Evolutionary conservation across 2,113 vertebrate genomes (phyloP).

Genomic region (Cettia cetti): DNA sequence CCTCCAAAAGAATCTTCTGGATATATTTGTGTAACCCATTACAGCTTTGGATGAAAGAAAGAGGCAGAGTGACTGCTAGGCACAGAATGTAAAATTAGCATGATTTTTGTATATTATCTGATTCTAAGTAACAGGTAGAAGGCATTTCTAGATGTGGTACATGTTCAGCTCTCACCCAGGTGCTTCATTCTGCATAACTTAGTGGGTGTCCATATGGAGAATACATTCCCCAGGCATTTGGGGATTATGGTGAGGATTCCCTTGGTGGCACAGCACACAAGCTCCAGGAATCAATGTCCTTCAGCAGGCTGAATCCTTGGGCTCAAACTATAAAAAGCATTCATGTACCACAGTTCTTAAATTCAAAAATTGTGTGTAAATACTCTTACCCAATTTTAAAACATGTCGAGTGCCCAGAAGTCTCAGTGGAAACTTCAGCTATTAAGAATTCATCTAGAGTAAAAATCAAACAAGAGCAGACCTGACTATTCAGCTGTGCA

Average conservation of each 20-base stretch:
- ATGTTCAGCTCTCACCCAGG: neutral
- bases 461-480: neutral
- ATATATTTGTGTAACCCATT: neutral
- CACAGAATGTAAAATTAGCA: neutral
- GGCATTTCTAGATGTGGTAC: neutral
- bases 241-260: accelerated
- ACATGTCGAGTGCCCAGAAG: neutral
- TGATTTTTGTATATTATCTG: neutral
- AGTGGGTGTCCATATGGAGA: accelerated
- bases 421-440: neutral
- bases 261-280: neutral
- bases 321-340: neutral
- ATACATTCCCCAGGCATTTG: neutral
- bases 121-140: neutral
- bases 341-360: neutral
- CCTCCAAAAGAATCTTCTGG: neutral
- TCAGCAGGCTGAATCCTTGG: neutral
- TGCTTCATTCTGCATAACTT: too few relatives aligned
- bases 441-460: neutral
- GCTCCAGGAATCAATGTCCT: neutral
- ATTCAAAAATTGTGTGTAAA: neutral
- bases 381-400: neutral
- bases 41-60: neutral
- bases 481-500: neutral
- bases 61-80: neutral